Conservation (phyloP, 2,888 invertebrate species). For the Dione juno region DNA sequence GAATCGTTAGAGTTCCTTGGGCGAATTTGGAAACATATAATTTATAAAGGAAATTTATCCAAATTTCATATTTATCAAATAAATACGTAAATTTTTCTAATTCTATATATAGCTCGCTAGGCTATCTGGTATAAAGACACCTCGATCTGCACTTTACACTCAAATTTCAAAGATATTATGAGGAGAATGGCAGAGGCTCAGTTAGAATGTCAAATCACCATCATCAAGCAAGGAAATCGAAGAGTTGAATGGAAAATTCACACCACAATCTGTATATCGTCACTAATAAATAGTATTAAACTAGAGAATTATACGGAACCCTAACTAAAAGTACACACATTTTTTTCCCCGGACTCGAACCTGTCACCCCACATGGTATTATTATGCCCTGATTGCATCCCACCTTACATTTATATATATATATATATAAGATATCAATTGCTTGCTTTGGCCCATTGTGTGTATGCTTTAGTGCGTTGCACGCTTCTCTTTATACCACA, state of each 20-base stretch:
- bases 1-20: conserved; percentile 14
- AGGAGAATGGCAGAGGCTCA: too few relatives aligned
- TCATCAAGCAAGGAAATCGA: too few relatives aligned
- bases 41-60: neutral
- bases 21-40: neutral
- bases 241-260: too few relatives aligned
- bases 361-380: conserved; percentile 34
- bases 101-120: too few relatives aligned
- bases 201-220: too few relatives aligned
- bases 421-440: conserved; percentile 18
- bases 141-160: too few relatives aligned
- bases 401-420: conserved; percentile 23
- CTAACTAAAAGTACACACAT: neutral
- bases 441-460: conserved; percentile 35
- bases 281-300: neutral
- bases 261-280: too few relatives aligned
- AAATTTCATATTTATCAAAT: neutral
- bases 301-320: conserved; percentile 23
- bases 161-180: too few relatives aligned
- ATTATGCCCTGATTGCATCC: conserved; percentile 21
- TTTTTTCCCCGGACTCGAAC: conserved; percentile 29
- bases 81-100: neutral
- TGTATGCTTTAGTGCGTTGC: conserved; percentile 31
- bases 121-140: too few relatives aligned
- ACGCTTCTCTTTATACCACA: conserved; percentile 19